Conservation (phyloP, 2,797 vertebrate species). For the Anas georgica region DNA sequence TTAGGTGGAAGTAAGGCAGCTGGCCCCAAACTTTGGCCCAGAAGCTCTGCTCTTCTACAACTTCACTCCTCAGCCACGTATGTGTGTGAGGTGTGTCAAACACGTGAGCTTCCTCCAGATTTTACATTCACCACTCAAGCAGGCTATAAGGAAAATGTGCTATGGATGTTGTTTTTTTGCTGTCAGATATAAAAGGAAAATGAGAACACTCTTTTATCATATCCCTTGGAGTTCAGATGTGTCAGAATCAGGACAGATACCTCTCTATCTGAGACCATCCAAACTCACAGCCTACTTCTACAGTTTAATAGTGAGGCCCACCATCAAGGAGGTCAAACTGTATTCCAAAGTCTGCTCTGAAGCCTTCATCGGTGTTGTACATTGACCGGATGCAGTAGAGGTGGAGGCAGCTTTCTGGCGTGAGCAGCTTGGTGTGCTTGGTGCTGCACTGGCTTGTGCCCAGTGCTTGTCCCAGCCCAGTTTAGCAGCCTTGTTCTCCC, state of each 20-base stretch:
- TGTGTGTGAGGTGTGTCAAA: not conserved
- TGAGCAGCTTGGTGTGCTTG: accelerated
- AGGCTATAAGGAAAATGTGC: not conserved
- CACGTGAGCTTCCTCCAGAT: accelerated
- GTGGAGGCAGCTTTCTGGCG: not conserved
- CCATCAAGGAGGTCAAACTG: accelerated
- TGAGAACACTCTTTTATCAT: not conserved
- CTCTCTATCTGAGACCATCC: not conserved
- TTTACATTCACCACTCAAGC: not conserved
- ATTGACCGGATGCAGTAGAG: not conserved
- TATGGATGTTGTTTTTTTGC: not conserved
- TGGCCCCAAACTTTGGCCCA: not conserved
- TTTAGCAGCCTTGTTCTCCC: not conserved
- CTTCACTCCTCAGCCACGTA: not conserved
- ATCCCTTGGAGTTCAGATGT: not conserved
- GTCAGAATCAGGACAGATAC: not conserved
- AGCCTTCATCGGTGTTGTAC: not conserved
- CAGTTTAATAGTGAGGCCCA: not conserved
- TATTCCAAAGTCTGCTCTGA: not conserved
- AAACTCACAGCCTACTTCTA: not conserved
- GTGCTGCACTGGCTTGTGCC: accelerated
- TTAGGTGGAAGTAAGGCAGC: not conserved
- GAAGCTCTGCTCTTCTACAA: not conserved
- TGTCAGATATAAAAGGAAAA: not conserved
- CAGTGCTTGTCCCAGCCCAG: not conserved